Evolutionary conservation across 2,888 invertebrate genomes (phyloP).

Genomic region (Trissolcus japonicus): DNA sequence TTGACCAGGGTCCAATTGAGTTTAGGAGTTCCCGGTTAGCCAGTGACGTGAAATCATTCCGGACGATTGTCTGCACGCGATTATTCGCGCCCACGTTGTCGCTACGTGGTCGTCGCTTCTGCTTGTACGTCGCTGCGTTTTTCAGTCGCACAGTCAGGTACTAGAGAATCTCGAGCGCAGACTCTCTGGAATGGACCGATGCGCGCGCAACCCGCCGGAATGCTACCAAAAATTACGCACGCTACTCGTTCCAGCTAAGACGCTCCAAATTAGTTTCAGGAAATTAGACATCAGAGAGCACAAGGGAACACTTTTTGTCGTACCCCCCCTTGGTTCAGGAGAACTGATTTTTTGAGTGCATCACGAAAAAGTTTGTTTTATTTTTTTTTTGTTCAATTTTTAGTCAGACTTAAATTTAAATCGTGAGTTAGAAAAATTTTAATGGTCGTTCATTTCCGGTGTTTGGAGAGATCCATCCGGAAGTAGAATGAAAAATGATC

Average conservation of each 20-base stretch:
- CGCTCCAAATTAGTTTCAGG: constrained; percentile 6
- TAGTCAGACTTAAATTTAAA: neutral
- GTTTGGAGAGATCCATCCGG: constrained; percentile 38
- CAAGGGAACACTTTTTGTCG: too few species aligned
- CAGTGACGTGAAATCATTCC: constrained; percentile 37
- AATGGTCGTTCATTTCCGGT: constrained; percentile 37
- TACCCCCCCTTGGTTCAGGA: neutral
- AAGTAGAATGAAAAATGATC: constrained; percentile 17
- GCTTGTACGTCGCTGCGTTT: constrained; percentile 12
- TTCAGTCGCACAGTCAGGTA: constrained; percentile 39
- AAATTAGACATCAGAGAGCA: too few species aligned
- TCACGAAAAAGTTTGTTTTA: constrained; percentile 5
- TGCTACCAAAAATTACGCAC: constrained; percentile 28
- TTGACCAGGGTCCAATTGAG: constrained; percentile 31
- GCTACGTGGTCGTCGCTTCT: constrained; percentile 35
- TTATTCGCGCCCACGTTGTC: constrained; percentile 51
- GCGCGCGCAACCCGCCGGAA: constrained; percentile 45
- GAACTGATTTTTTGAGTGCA: too few species aligned
- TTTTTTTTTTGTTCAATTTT: constrained; percentile 13
- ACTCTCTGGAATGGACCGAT: constrained; percentile 45
- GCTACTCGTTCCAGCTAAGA: constrained; percentile 1
- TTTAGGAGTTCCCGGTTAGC: constrained; percentile 21
- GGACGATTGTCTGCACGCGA: constrained; percentile 47
- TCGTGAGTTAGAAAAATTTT: constrained; percentile 16
- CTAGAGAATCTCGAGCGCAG: constrained; percentile 25